phyloP scores from a whole-genome alignment of 2,888 invertebrate genomes.

The Campoplex nolae region DNA sequence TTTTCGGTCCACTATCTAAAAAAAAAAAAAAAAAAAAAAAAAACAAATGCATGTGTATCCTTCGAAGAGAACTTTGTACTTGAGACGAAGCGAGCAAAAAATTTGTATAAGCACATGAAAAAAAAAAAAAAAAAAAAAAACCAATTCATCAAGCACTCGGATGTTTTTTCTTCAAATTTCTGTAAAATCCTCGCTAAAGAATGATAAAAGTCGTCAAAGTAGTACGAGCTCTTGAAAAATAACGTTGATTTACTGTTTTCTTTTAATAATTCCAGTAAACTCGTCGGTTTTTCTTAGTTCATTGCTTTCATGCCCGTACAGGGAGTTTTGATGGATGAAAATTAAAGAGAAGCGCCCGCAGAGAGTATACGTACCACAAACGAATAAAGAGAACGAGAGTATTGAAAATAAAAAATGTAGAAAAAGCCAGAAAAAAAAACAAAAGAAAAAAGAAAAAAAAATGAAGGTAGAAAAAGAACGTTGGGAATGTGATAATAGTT shows the following conservation, averaged over 20 bases:
- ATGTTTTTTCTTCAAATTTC: neutral
- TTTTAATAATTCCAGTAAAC: too few species aligned
- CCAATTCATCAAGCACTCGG: too few species aligned
- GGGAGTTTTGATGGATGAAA: slow-evolving; percentile 7
- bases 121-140: neutral
- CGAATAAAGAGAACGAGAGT: slow-evolving; percentile 10
- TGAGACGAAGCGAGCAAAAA: neutral
- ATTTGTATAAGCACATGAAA: neutral
- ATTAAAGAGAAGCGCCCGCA: neutral
- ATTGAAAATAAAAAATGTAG: neutral
- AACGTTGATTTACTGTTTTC: neutral
- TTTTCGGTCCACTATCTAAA: neutral
- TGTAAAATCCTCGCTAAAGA: neutral
- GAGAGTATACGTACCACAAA: neutral
- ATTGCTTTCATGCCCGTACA: neutral
- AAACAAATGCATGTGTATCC: neutral
- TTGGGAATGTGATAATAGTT: slow-evolving; percentile 27
- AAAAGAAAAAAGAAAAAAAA: neutral
- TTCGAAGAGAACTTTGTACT: neutral
- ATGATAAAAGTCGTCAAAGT: neutral
- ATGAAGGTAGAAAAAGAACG: neutral
- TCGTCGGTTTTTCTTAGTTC: neutral
- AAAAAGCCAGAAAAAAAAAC: neutral
- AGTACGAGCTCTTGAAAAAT: neutral
- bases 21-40: neutral